A percentile compares a stretch with the other conserved stretches of the same genome.
These are phyloP conservation scores for Caenorhabditis brenneri DNA, from an alignment of 1,140 invertebrate species.

Conservation along the genomic window DNA sequence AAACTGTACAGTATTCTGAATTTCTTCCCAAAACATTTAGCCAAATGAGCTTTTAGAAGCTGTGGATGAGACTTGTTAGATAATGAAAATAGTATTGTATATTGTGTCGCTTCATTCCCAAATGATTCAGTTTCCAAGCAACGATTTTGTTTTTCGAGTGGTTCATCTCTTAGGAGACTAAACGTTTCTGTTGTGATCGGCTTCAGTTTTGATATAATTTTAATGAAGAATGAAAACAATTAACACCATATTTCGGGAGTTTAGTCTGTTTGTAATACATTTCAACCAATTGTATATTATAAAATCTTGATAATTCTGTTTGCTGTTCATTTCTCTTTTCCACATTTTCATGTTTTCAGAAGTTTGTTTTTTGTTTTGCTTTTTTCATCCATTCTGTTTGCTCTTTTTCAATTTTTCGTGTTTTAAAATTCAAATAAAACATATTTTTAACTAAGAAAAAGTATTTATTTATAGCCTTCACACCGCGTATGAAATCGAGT, in stretches of 20 bases:
- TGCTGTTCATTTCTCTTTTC: no score
- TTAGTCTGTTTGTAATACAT: no score
- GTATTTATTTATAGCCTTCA: constrained; percentile 43
- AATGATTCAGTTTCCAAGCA: no score
- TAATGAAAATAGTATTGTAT: no score
- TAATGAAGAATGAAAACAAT: no score
- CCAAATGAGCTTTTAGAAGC: no score
- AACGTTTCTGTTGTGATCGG: no score
- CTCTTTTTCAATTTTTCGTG: neutral
- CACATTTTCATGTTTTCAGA: neutral
- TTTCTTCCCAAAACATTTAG: neutral
- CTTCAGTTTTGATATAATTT: neutral
- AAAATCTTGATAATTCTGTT: no score
- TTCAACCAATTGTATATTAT: no score
- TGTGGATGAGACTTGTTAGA: no score
- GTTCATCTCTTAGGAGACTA: neutral
- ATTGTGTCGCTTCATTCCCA: no score
- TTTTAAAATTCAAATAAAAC: neutral
- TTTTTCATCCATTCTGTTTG: neutral
- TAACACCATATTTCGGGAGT: no score
- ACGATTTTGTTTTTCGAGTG: neutral
- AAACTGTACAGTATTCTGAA: neutral
- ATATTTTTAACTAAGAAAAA: constrained; percentile 8
- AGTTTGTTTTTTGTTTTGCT: neutral
- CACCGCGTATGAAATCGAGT: constrained; percentile 43